Base-by-base conservation (phyloP, 2,888 invertebrate genomes). In the Drosophila rubida region DNA sequence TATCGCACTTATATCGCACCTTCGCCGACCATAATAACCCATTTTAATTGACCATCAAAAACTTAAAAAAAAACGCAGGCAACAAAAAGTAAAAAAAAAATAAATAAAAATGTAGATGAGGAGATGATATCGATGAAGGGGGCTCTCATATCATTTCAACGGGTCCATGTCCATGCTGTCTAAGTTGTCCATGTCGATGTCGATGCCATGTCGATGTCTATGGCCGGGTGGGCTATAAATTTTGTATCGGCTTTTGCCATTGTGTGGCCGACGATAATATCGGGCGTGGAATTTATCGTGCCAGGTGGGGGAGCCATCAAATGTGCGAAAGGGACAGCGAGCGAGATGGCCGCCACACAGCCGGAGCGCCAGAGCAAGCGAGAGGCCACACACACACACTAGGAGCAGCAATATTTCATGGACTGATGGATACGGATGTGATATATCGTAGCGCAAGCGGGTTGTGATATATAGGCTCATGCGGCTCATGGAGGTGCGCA, bases 11-110 rank as follows among this genome's bases (percentile, higher is more conserved):
- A 75, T 72, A 80, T 86, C 87, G 84, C 84, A 84, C 78, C 78
- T 78, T 65, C 50, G 48, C 5, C 71, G 16, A 27, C 55, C 78
- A 63, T 82, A 82, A 87, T 82, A 82, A 69, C 83, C 80, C 74
- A 82, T 69, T 83, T 83, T 87, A 83, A 87, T 87, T 87, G 82
- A 80, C 87, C 87, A 87, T 87, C 82, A 81, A 73, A 78, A 44
- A 59, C 41, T 54, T 58, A 45, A 72, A 63, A 55, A 63, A 35
- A 37, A 39, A 27, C 22, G 16, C 25, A 41, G 58, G 50, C 45
- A 50, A 55, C 19, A 46, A 59, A 23, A 46, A 11, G 25, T 35
- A 45, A 51, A 39, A 57, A 58, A 54, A 42, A 48, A 55, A 25
- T 42, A 23, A 45, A 61, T 62, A 25, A 3, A 51, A 59, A 49